Base-by-base conservation (phyloP, 1,140 invertebrate species). In the Zaprionus taronus region DNA sequence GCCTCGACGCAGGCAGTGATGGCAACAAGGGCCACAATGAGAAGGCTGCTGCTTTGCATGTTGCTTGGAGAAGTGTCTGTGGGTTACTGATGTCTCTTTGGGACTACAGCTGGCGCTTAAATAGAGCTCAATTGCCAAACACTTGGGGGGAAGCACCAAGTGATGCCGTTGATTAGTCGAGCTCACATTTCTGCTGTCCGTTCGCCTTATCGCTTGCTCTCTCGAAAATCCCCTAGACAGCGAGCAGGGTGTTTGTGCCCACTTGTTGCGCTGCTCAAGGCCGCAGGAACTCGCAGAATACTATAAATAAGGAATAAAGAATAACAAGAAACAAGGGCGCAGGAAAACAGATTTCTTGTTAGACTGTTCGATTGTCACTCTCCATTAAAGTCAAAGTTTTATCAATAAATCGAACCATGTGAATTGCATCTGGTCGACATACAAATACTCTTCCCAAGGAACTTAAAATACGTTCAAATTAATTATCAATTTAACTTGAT, bases 31-130 rank as follows among this genome's bases (percentile, higher is more conserved):
- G 77, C 76, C 31, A 84, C 28, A 34, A 92, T 72, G 41, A 82
- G 14, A 57, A 77, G 70, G 76, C 56, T 84, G 71, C 56, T 63
- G 49, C 55, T 89, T 26, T 87, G 80, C 83, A 87, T 87, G 55
- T 14, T 77, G 64, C 51, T 67, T 63, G n/a, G 17, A 51, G 4
- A 31, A 77, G 5, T 36, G 63, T 38, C n/a, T 17, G 17, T 12
- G 36, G 34, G 24, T 62, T 17, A 72, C 70, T 86, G 83, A 74
- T 86, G 72, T 4, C 12, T 7, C 17, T 24, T 34, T 20, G 28
- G 17, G 57, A 28, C 15, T 24, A 38, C 34, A 41, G n/a, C 49
- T 44, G 14, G 31, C 41, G 47, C 62, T 86, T 86, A 77, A 77
- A 75, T 75, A 70, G 53, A n/a, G 14, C 24, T 24, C 15, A 31